Base-by-base conservation (phyloP, 2,888 invertebrate species). In the Agrilus cyanescens region DNA sequence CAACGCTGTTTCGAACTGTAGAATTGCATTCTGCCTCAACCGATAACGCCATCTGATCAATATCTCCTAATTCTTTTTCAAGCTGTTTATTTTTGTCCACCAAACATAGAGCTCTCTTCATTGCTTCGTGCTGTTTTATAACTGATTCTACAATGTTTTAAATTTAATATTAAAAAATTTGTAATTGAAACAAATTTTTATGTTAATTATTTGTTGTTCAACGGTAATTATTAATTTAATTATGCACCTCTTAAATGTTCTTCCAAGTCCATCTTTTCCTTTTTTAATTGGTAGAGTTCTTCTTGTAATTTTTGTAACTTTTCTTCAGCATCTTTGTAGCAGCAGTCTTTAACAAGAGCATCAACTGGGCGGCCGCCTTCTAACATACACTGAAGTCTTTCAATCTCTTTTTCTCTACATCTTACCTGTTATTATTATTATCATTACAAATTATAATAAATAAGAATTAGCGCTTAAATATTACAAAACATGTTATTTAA, bases 1-100 rank as follows among this genome's bases (percentile, higher is more conserved):
- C 64, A 46, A 73, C 72, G 59, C 80, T 77, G 45, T 70, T 69
- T 53, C 77, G 74, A 14, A 84, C 71, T 50, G 76, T 74, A 40
- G 73, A 73, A 60, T 85, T 85, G 48, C 85, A 85, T 57, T 85
- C 82, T 31, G 79, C 75, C 67, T 87, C 86, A 10, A 86, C 80
- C 49, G 76, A 76, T 45, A 86, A 62, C 2, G 86, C 85, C 49
- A 84, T 74, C 50, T 76, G 72, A 59, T 85, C 85, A 37, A 86
- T 75, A 58, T 83, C 82, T 49, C 75, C 72, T 48, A 86, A 58
- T 61, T 85, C 82, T 45, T 78, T 76, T 62, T 85, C 79, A 39
- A 87, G 61, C 44, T 68, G 68, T 57, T 77, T 77, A 56, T 85
- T 86, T 53, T 78, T 74, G 50, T 83, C 82, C n/a, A 84, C 83